Conservation (phyloP, 2,113 vertebrate species). For the Corvus cornix region DNA sequence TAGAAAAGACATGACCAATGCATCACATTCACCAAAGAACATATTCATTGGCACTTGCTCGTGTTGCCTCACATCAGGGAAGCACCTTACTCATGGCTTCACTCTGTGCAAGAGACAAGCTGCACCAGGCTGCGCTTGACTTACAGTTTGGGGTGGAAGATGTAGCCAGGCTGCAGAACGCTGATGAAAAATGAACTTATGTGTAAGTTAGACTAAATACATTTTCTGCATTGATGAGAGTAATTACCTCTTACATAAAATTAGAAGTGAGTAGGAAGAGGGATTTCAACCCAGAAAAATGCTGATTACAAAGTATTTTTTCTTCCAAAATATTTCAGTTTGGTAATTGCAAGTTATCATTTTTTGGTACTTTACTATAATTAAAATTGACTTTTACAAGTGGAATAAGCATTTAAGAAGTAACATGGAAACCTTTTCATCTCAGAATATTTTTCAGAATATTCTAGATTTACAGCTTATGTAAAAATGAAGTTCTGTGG, state of each 20-base stretch:
- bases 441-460: not conserved
- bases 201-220: not conserved
- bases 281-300: not conserved
- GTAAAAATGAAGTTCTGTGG: not conserved
- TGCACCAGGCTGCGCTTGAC: not conserved
- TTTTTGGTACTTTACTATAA: not conserved
- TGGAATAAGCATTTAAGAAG: not conserved
- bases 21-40: not conserved
- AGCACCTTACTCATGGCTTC: not conserved
- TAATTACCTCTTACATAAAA: conserved; percentile 7
- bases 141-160: not conserved
- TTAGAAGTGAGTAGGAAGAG: not conserved
- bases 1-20: not conserved
- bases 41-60: not conserved
- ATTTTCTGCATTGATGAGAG: not conserved
- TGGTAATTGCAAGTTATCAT: not conserved
- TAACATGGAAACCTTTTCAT: not conserved
- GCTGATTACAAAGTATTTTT: conserved; percentile 12
- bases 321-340: conserved; percentile 29
- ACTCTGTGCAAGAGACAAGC: not conserved
- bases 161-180: not conserved
- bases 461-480: not conserved
- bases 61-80: not conserved
- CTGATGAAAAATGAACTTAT: not conserved
- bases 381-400: not conserved